These are phyloP conservation scores for Nymphalis polychloros DNA, from an alignment of 2,888 invertebrate genomes.

Conservation along the genomic window DNA sequence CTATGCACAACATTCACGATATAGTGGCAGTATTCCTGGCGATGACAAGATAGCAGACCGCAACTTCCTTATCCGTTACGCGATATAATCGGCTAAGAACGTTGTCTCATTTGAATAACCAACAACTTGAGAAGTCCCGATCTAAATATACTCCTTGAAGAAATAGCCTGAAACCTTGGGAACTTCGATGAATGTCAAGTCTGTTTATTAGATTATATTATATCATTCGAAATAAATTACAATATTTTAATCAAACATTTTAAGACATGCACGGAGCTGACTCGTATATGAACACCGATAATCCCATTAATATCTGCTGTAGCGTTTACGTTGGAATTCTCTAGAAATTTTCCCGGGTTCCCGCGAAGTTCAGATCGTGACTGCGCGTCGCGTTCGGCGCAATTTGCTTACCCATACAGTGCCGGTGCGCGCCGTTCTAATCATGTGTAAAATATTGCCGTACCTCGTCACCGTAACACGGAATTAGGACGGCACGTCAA, in stretches of 20 bases:
- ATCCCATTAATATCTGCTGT: conserved; percentile 73
- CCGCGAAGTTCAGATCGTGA: conserved; percentile 80
- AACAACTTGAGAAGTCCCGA: conserved; percentile 54
- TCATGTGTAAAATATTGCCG: conserved; percentile 81
- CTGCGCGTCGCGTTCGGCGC: conserved; percentile 76
- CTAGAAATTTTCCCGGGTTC: conserved; percentile 76
- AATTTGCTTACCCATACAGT: conserved; percentile 81
- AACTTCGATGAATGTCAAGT: conserved; percentile 42
- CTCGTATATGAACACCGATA: conserved; percentile 55
- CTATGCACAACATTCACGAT: conserved; percentile 34
- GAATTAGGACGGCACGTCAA: conserved; percentile 71
- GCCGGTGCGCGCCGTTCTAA: conserved; percentile 71
- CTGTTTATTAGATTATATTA: conserved; percentile 42
- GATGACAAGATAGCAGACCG: conserved; percentile 64
- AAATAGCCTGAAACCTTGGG: conserved; percentile 59
- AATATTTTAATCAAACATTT: conserved; percentile 6
- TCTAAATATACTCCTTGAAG: conserved; percentile 57
- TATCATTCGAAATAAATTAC: conserved; percentile 37
- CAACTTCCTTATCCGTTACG: conserved; percentile 73
- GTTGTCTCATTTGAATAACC: conserved; percentile 73
- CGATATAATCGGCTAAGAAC: conserved; percentile 67
- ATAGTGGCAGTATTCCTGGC: conserved; percentile 51
- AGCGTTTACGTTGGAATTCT: conserved; percentile 79
- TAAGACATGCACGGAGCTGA: conserved; percentile 17
- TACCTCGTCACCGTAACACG: conserved; percentile 68